Evolutionary conservation across 2,113 vertebrate genomes (phyloP).

Genomic region (Picathartes gymnocephalus): DNA sequence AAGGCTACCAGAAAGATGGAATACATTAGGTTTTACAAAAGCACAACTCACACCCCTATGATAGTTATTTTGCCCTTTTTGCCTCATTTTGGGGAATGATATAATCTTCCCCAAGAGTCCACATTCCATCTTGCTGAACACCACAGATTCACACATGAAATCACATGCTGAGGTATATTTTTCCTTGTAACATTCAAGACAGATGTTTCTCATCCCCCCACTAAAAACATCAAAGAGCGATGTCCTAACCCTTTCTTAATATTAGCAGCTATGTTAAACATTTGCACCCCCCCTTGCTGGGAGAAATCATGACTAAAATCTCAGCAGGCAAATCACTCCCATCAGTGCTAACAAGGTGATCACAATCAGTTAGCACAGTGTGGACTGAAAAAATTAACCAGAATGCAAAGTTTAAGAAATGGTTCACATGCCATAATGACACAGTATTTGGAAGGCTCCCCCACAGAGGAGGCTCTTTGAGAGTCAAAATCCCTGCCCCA

Average conservation of each 20-base stretch:
- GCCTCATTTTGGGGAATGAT: background rate
- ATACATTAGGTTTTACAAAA: background rate
- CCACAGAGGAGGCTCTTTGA: background rate
- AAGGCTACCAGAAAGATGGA: background rate
- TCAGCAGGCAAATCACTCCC: background rate
- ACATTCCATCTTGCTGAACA: slow-evolving; percentile 30
- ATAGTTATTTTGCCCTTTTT: background rate
- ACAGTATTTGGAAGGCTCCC: background rate
- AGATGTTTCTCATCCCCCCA: slow-evolving; percentile 14
- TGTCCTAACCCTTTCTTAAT: background rate
- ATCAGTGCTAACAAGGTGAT: background rate
- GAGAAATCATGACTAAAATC: background rate
- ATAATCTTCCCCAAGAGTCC: background rate
- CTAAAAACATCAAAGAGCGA: background rate
- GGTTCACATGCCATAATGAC: background rate
- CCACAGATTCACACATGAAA: background rate
- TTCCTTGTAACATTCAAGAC: background rate
- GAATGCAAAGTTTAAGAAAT: background rate
- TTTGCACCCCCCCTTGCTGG: background rate
- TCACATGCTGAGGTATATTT: background rate
- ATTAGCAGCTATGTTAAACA: background rate
- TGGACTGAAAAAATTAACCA: background rate
- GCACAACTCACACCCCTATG: background rate
- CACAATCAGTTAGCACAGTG: background rate
- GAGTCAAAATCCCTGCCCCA: background rate